phyloP scores from a whole-genome alignment of 2,797 vertebrate genomes.

The Rousettus madagascariensis region DNA sequence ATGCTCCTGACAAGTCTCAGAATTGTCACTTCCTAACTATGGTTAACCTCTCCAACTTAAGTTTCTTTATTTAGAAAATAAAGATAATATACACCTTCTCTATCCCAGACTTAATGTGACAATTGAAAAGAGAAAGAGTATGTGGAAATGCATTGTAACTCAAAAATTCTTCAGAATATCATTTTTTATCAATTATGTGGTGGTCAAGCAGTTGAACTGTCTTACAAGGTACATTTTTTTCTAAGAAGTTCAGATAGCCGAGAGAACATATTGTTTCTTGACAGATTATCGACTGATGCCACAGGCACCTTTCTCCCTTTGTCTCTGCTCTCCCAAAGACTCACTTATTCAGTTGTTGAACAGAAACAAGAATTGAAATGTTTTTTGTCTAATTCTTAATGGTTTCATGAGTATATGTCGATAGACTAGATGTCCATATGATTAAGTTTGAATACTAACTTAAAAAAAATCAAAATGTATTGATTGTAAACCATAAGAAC shows the following conservation, averaged over 20 bases:
- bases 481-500: background rate
- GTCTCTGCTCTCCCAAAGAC: background rate
- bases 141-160: background rate
- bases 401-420: background rate
- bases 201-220: background rate
- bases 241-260: background rate
- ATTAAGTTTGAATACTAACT: background rate
- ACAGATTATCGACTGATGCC: background rate
- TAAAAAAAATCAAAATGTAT: background rate
- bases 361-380: background rate
- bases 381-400: background rate
- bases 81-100: background rate
- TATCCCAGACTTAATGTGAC: background rate
- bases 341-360: background rate
- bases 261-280: background rate
- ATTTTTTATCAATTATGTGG: background rate
- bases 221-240: background rate
- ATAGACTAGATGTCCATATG: background rate
- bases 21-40: background rate
- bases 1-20: background rate
- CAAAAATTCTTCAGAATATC: background rate
- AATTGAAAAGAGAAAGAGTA: background rate
- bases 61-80: conserved; percentile 25
- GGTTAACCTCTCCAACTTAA: background rate
- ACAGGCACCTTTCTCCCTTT: background rate